phyloP scores from a whole-genome alignment of 2,113 vertebrate genomes.

The Actenoides hombroni region DNA sequence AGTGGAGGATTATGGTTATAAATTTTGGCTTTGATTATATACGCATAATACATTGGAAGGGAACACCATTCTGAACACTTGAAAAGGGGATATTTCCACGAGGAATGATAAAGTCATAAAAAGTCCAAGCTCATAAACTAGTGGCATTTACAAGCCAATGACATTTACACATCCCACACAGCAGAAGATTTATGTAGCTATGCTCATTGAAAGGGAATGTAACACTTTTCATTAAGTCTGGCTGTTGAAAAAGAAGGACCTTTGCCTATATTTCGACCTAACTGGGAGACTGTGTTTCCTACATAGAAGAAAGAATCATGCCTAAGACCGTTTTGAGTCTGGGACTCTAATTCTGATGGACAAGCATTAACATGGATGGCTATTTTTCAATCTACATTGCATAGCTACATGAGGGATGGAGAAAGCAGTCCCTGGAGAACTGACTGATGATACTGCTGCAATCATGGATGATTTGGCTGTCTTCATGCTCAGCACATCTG shows the following conservation, averaged over 20 bases:
- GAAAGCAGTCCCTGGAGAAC: neutral
- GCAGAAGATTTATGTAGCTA: neutral
- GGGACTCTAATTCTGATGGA: neutral
- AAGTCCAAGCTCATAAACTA: neutral
- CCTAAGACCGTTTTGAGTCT: neutral
- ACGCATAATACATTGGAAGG: neutral
- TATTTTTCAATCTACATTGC: neutral
- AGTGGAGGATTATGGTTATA: neutral
- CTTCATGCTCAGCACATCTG: neutral
- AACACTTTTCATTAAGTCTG: neutral
- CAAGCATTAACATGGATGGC: neutral
- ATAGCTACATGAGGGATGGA: neutral
- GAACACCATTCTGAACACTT: neutral
- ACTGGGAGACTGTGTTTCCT: neutral
- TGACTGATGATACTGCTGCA: neutral
- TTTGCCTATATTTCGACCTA: neutral
- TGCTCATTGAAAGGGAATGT: neutral
- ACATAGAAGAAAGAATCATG: neutral
- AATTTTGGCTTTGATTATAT: neutral
- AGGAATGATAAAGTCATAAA: neutral
- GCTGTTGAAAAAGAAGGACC: neutral
- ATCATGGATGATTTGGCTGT: neutral
- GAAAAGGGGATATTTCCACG: neutral
- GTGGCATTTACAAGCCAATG: neutral
- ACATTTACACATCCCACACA: neutral